A percentile compares a stretch with the other conserved stretches of the same genome.
Evolutionary conservation across 2,797 vertebrate species (phyloP).

Genomic region (Enoplosus armatus): DNA sequence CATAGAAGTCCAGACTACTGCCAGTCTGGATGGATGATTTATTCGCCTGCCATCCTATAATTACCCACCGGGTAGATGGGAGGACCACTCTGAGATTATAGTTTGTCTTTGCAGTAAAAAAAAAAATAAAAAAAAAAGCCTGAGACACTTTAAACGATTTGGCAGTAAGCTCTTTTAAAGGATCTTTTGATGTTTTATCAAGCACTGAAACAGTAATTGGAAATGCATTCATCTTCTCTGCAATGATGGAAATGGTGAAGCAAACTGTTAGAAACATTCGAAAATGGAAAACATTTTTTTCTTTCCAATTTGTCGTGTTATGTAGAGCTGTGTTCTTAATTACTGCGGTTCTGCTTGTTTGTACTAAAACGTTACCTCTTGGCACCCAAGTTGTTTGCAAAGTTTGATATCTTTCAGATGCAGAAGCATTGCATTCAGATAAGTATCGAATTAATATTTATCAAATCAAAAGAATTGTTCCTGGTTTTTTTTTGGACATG

Average conservation of each 20-base stretch:
- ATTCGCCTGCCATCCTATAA: slow-evolving; percentile 73
- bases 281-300: slow-evolving; percentile 44
- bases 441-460: slow-evolving; percentile 48
- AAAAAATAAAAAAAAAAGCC: slow-evolving; percentile 46
- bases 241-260: slow-evolving; percentile 35
- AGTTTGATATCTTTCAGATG: slow-evolving; percentile 54
- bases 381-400: slow-evolving; percentile 46
- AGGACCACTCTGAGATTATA: slow-evolving; percentile 68
- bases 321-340: slow-evolving; percentile 51
- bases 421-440: slow-evolving; percentile 44
- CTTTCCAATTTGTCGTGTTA: slow-evolving; percentile 27
- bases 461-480: slow-evolving; percentile 49
- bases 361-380: slow-evolving; percentile 46
- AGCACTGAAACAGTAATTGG: slow-evolving; percentile 54
- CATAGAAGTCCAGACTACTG: slow-evolving; percentile 49
- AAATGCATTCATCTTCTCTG: slow-evolving; percentile 41
- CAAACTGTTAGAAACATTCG: slow-evolving; percentile 41
- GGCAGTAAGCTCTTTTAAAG: slow-evolving; percentile 59
- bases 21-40: slow-evolving; percentile 66
- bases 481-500: slow-evolving; percentile 39
- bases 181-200: slow-evolving; percentile 68
- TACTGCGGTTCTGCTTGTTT: slow-evolving; percentile 35
- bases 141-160: slow-evolving; percentile 58
- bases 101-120: slow-evolving; percentile 64
- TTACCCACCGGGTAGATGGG: slow-evolving; percentile 66